Conservation (phyloP, 1,140 invertebrate species). For the Drosophila albomicans region DNA sequence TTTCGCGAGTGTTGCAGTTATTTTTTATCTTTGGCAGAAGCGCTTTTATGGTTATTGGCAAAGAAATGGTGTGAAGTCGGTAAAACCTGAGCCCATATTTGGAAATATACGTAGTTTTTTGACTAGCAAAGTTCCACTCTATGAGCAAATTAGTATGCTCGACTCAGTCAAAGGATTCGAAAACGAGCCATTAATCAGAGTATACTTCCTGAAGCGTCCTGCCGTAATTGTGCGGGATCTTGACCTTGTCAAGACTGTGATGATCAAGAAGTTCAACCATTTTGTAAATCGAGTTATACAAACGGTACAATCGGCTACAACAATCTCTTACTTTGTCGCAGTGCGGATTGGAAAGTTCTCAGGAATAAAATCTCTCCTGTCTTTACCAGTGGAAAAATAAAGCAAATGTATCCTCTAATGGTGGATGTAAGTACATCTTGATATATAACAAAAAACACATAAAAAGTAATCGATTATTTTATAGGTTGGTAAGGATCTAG, state of each 20-base stretch:
- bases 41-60: slow-evolving; percentile 78
- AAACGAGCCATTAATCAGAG: slow-evolving; percentile 70
- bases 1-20: slow-evolving; percentile 29
- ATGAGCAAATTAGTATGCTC: slow-evolving; percentile 38
- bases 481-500: slow-evolving; percentile 63
- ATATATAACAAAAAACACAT: too few species aligned
- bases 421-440: slow-evolving; percentile 60
- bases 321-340: slow-evolving; percentile 66
- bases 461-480: not conserved
- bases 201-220: slow-evolving; percentile 84
- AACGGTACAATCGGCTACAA: slow-evolving; percentile 56
- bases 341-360: slow-evolving; percentile 85
- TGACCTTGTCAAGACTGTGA: slow-evolving; percentile 85
- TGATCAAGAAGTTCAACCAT: slow-evolving; percentile 85
- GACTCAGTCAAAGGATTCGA: slow-evolving; percentile 47
- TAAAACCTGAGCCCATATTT: slow-evolving; percentile 67
- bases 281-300: slow-evolving; percentile 61
- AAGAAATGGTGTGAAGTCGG: slow-evolving; percentile 77
- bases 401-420: slow-evolving; percentile 86
- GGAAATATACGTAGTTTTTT: slow-evolving; percentile 67
- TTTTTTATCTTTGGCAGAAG: slow-evolving; percentile 55
- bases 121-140: slow-evolving; percentile 26
- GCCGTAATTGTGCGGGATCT: slow-evolving; percentile 85
- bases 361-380: slow-evolving; percentile 86
- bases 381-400: slow-evolving; percentile 86